Evolutionary conservation across 2,797 vertebrate species (phyloP), one percentile per base, ranked within the genome.

Genomic region (Phoebastria nigripes): DNA sequence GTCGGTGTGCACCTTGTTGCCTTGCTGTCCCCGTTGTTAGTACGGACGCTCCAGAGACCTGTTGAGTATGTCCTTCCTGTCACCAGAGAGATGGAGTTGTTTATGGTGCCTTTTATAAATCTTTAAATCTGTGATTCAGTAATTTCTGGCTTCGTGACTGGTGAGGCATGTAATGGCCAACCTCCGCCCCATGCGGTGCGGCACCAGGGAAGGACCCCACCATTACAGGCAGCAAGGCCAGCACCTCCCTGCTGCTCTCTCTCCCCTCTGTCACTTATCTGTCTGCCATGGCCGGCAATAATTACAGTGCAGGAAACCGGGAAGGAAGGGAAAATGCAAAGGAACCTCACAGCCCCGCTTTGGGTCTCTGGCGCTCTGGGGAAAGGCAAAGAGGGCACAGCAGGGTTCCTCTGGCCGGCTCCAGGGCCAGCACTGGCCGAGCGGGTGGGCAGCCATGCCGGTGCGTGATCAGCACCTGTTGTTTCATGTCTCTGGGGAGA

Each of bases 81-180:
- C 73, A 55, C 49, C 52, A 29, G 79, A 62, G 67, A 80, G 55
- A 55, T 61, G 11, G 46, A 77, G 24, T 44, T 95, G 67, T 94
- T 91, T 91, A 24, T 42, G 52, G 26, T 89, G 56, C 87, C 63
- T 84, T 94, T 73, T 81, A 41, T 74, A 89, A 87, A 87, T 79
- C 65, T 87, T 82, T 52, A 62, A 10, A n/a, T 81, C 52, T 66
- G 55, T 2, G 17, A 49, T 80, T 90, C 63, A 19, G 59, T 91
- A 76, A 95, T 96, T 95, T 89, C 56, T 93, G 74, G 80, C 86
- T 82, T 85, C 1, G 35, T 91, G 95, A 91, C 86, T 87, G 84
- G 41, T 19, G 88, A 88, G 47, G 73, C 62, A 55, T 0, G 5
- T 91, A 82, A 83, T 81, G 63, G 67, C 72, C 79, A 83, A 46